Base-by-base conservation (phyloP, 2,113 vertebrate genomes). In the Tichodroma muraria region DNA sequence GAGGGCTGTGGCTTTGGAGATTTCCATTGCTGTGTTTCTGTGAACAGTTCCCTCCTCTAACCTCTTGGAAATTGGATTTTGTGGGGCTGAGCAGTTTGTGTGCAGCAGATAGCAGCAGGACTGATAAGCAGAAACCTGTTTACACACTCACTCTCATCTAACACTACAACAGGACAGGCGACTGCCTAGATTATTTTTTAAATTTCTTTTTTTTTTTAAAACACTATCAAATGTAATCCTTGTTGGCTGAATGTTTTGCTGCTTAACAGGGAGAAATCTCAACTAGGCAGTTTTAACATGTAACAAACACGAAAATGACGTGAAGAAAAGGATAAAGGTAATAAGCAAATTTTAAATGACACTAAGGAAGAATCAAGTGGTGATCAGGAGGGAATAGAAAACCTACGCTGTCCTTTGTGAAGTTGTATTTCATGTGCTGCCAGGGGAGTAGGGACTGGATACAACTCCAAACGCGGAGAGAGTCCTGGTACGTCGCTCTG, bases 61-160 rank as follows among this genome's bases (percentile, higher is more conserved):
- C 89, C 84, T 88, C 92, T 82, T 81, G 90, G 91, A 97, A 97
- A 97, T 97, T 96, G 95, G 94, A 97, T 97, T 97, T 97, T 72
- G 90, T 22, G 20, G 82, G 88, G 85, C 84, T 90, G 94, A 91
- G 89, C 92, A 73, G 95, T 96, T 97, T 96, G 95, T 89, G 82
- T 88, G 85, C 89, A 87, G 94, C 80, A 94, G 96, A 93, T 94
- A 96, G 86, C 91, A 71, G 96, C 7, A 10, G 75, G 60, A 78
- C 89, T 95, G 94, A 97, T 96, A 96, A 94, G 93, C 83, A 85
- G 91, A 96, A 96, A 87, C 76, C 94, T 95, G 92, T 96, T 97
- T 97, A 94, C 91, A 90, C 75, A 66, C 88, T 94, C 45, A 49
- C 50, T 94, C 79, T 33, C 83, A 93, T 88, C 71, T 70, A 95